Evolutionary conservation across 2,888 invertebrate species (phyloP), one percentile per base, ranked within the genome.

Genomic region (Synanthedon vespiformis): DNA sequence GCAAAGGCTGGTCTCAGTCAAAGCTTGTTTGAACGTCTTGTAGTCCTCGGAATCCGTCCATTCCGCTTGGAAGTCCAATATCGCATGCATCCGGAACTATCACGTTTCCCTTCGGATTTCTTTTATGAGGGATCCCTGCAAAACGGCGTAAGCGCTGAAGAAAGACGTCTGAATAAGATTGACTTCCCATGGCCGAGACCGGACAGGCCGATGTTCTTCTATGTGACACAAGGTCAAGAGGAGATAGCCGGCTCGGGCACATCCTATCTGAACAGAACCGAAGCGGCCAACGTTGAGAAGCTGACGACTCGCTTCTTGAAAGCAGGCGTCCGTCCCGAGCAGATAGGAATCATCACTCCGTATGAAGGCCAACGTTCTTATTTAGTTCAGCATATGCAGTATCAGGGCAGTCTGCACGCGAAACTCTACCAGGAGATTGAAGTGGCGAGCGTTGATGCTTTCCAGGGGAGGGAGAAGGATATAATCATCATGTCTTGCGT

Each of bases 401-500:
- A 97, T 74, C 98, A 98, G 74, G 99, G 99, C 11, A 95, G 97
- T 11, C 87, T 99, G 53, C 98, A 99, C 74, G 94, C 97, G 41
- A 98, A 98, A 72, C 88, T 99, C 0, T 99, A 99, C 75, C 94
- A 98, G 84, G 98, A 99, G 74, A 97, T 99, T 53, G 99, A 99
- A 84, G 98, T 99, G 0, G 99, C 99, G 8, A 98, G 98, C 80
- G 99, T 99, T 3, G 99, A 99, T 79, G 99, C 99, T 0, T 99
- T 99, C 79, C 98, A 99, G 80, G 99, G 99, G 0, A 90, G 99
- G 51, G 99, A 99, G 74, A 99, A 99, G 72, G 99, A 99, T 72
- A 95, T 99, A 54, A 99, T 99, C 61, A 97, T 99, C 52, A 95
- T 99, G 94, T 98, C 98, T 0, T 99, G 99, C 80, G 99, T 99